phyloP scores from a whole-genome alignment of 2,797 vertebrate species.

The Crotalus adamanteus region DNA sequence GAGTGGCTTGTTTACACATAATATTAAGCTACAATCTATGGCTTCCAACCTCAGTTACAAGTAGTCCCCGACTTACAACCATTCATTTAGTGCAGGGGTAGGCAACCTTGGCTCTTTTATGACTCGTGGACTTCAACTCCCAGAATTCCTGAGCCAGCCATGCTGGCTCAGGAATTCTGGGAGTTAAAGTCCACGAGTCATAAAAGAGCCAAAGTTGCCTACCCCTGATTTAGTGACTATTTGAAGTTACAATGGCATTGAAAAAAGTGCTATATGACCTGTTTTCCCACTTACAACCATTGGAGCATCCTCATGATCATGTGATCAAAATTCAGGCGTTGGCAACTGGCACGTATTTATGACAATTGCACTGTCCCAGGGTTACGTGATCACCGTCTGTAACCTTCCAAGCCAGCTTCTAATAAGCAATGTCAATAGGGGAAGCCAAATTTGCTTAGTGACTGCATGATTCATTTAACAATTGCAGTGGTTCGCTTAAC shows the following conservation, averaged over 20 bases:
- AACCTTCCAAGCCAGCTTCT: neutral
- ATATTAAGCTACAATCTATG: neutral
- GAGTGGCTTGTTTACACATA: neutral
- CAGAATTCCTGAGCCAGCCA: no score
- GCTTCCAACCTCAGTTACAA: neutral
- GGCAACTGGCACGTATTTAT: neutral
- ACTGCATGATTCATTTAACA: neutral
- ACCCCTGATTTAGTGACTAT: neutral
- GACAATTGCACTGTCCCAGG: neutral
- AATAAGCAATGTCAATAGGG: neutral
- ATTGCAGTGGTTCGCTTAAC: neutral
- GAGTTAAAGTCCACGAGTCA: no score
- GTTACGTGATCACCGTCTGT: neutral
- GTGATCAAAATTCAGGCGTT: neutral
- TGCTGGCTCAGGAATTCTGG: no score
- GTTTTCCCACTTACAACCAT: neutral
- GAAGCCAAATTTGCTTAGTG: neutral
- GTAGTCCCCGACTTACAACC: neutral
- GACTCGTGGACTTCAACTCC: no score
- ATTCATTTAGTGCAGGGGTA: no score
- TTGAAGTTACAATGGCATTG: neutral
- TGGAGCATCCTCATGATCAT: neutral
- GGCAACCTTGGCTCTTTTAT: no score
- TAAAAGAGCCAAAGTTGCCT: no score
- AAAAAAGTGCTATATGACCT: neutral